A percentile compares a stretch with the other conserved stretches of the same genome.
Conservation (phyloP, 1,140 invertebrate genomes). For the Drosophila sproati region DNA sequence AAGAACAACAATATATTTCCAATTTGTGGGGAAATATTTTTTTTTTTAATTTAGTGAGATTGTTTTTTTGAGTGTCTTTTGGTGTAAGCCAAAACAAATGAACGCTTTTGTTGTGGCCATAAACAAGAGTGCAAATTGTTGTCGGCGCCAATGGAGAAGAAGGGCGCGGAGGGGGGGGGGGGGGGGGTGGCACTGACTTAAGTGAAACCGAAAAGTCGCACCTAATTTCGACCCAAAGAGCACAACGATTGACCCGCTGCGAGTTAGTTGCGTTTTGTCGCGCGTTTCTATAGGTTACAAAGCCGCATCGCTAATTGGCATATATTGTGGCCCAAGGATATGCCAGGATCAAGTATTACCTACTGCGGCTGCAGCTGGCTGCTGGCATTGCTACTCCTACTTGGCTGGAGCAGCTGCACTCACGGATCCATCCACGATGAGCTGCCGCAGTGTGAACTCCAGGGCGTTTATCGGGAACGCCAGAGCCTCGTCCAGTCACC, state of each 20-base stretch:
- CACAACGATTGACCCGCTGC: slow-evolving; percentile 30
- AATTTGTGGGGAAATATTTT: too few species aligned
- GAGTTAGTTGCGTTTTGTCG: slow-evolving; percentile 64
- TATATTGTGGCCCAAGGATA: slow-evolving; percentile 24
- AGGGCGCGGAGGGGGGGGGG: neutral
- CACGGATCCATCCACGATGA: slow-evolving; percentile 68
- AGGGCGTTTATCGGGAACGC: slow-evolving; percentile 68
- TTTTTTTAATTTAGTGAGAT: too few species aligned
- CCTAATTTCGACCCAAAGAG: slow-evolving; percentile 42
- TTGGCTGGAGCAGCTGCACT: neutral
- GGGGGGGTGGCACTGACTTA: neutral
- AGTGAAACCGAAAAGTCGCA: slow-evolving; percentile 59
- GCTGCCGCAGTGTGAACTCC: slow-evolving; percentile 66
- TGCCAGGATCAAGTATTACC: slow-evolving; percentile 4
- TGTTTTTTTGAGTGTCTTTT: neutral
- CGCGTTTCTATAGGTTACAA: slow-evolving; percentile 30
- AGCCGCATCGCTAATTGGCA: slow-evolving; percentile 7
- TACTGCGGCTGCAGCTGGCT: neutral
- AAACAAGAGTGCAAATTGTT: slow-evolving; percentile 82
- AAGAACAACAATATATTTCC: too few species aligned
- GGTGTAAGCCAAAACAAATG: slow-evolving; percentile 49
- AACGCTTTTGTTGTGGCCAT: slow-evolving; percentile 64
- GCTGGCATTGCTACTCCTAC: neutral
- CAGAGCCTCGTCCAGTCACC: slow-evolving; percentile 85
- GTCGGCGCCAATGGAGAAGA: neutral